Conservation (phyloP, 2,888 invertebrate genomes). For the Drosophila nr. perissopoda region DNA sequence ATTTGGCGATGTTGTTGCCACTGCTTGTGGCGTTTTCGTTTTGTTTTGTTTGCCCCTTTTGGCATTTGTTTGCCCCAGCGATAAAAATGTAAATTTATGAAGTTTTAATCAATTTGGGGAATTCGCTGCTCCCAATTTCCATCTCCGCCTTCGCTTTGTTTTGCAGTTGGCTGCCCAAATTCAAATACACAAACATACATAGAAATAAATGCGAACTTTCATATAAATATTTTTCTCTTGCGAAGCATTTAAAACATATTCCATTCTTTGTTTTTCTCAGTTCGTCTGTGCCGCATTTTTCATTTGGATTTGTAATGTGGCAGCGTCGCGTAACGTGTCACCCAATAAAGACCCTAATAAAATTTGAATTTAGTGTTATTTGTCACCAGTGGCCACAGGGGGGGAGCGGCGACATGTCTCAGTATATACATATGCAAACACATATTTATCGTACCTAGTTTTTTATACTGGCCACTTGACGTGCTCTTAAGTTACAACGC, state of each 20-base stretch:
- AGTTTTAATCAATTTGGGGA: constrained; percentile 81
- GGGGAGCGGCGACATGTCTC: not conserved
- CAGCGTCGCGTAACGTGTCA: constrained; percentile 56
- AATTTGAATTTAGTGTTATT: constrained; percentile 79
- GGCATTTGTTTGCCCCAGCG: constrained; percentile 67
- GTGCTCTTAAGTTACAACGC: constrained; percentile 20
- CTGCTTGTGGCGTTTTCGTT: constrained; percentile 36
- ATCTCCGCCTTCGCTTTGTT: constrained; percentile 15
- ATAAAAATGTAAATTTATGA: constrained; percentile 80
- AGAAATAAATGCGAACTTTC: constrained; percentile 48
- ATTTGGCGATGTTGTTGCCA: constrained; percentile 30
- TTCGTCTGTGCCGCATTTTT: constrained; percentile 27
- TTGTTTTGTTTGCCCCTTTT: constrained; percentile 42
- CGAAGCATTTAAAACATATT: constrained; percentile 73
- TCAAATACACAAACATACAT: constrained; percentile 38
- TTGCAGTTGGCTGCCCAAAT: constrained; percentile 42
- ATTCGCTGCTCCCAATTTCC: constrained; percentile 56
- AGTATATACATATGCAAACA: constrained; percentile 21
- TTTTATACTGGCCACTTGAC: constrained; percentile 27
- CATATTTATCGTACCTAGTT: constrained; percentile 28
- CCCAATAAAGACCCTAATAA: constrained; percentile 78
- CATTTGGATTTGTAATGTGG: constrained; percentile 45
- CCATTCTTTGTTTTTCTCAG: constrained; percentile 31
- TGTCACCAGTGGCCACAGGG: constrained; percentile 67
- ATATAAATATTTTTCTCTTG: constrained; percentile 24